Evolutionary conservation across 1,140 invertebrate genomes (phyloP), one percentile per base, ranked within the genome.

Genomic region (Sycophaga agraensis): DNA sequence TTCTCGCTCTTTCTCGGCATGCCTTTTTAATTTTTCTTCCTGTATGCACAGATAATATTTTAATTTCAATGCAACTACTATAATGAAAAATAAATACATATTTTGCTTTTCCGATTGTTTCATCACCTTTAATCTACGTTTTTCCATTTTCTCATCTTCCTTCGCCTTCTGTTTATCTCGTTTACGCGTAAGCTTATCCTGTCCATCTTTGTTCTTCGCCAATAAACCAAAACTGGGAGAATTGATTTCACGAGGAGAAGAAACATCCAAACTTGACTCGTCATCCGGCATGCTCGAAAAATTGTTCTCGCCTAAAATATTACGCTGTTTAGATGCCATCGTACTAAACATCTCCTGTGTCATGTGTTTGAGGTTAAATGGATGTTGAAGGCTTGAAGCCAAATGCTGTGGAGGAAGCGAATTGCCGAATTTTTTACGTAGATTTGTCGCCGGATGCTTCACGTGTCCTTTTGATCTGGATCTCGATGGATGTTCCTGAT

Each of bases 131-230:
- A 86, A 75, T 58, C 88, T 75, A 17, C 87, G 80, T 70, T 91
- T 90, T 67, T 92, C 89, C 64, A 85, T 69, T 66, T 92, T 91
- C 55, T 92, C 89, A 68, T 91, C 89, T 66, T 91, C 89, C 70
- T 90, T 90, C 16, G 83, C 85, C 72, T 89, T 90, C 68, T 89
- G 86, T 67, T 90, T 90, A 56, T 89, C 87, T 68, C 87, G 82
- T 66, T 88, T 87, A 46, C 85, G 81, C 19, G 84, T 76, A 9
- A 88, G 76, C 64, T 89, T 90, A 39, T 91, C 87, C n/a, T 51
- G 54, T 9, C 79, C 77, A 51, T 89, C 87, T 68, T 89, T 87
- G 48, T 80, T 80, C 70, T 85, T 89, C 4, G 84, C 81, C 63
- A 86, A 74, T 46, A 86, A 82, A 21, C 85, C 84, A 71, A 86